A percentile compares a stretch with the other conserved stretches of the same genome.
These are phyloP conservation scores for Anas platyrhynchos DNA, from an alignment of 2,113 vertebrate species.

Conservation along the genomic window DNA sequence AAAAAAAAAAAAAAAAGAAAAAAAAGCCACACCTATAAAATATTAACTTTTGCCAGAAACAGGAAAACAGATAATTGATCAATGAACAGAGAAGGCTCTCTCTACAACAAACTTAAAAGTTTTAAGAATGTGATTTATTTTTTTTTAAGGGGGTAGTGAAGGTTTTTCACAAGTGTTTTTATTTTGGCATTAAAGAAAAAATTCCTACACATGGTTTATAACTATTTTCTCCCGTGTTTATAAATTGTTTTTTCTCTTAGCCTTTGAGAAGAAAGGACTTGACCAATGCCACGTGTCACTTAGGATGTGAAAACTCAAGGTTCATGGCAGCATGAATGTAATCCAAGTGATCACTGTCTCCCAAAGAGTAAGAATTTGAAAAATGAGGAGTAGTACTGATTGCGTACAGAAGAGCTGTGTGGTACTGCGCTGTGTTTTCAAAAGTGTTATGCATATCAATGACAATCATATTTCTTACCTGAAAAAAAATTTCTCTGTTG, in stretches of 20 bases:
- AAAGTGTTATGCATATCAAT: not conserved
- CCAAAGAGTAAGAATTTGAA: not conserved
- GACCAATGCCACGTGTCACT: not conserved
- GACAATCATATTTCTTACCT: not conserved
- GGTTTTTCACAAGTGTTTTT: not conserved
- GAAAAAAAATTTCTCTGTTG: not conserved
- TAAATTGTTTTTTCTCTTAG: not conserved
- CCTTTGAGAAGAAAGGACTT: not conserved
- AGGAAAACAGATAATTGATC: not conserved
- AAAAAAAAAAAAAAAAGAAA: not conserved
- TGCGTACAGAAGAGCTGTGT: not conserved
- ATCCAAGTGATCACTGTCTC: not conserved
- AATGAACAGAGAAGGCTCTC: not conserved
- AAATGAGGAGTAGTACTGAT: not conserved
- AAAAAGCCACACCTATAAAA: not conserved
- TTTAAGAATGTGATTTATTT: not conserved
- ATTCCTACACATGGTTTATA: not conserved
- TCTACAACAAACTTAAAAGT: not conserved
- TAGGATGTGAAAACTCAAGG: not conserved
- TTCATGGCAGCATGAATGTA: not conserved
- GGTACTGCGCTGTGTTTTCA: not conserved
- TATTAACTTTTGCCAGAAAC: not conserved
- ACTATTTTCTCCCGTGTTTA: not conserved
- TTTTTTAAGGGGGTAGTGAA: no score
- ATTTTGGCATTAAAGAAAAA: not conserved